Evolutionary conservation across 2,797 vertebrate species (phyloP), one percentile per base, ranked within the genome.

Genomic region (Danio choprae): DNA sequence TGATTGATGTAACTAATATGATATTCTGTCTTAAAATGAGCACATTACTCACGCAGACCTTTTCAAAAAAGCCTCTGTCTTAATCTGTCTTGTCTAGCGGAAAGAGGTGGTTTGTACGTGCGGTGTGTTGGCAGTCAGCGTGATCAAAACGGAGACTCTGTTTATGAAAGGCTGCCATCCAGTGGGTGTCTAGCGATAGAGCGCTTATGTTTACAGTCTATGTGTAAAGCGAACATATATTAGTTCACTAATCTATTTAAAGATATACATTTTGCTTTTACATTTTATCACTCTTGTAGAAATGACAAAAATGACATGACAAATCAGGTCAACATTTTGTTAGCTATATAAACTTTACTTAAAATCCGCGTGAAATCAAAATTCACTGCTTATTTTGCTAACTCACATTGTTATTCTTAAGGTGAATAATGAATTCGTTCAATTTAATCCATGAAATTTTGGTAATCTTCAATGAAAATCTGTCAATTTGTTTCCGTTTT

Each of bases 131-230:
- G 62, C 53, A 64, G 18, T 15, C 5, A 41, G 44, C 36, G 13
- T 6, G 50, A 2, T 38, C 15, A 41, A 48, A 65, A 60, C 40
- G 53, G 46, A 43, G 51, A 43, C 50, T 4, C 64, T 13, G 53
- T 36, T 80, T 56, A 53, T 68, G 29, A 82, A 80, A 78, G 65
- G 65, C 55, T 65, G 79, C 83, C 84, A 84, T 76, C 83, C 53
- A 74, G 76, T 79, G 83, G 59, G 51, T 29, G 22, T 58, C 63
- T 77, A 22, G 29, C 43, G 15, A 77, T 18, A 44, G 40, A 10
- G 2, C 40, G 6, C 12, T 16, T 1, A 50, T 10, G 4, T n/a
- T n/a, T n/a, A n/a, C n/a, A n/a, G n/a, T n/a, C n/a, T n/a, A n/a
- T n/a, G n/a, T n/a, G n/a, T n/a, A n/a, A n/a, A n/a, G n/a, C n/a